A percentile compares a stretch with the other conserved stretches of the same genome.
phyloP scores from a whole-genome alignment of 2,888 invertebrate genomes.

The Mantis religiosa region DNA sequence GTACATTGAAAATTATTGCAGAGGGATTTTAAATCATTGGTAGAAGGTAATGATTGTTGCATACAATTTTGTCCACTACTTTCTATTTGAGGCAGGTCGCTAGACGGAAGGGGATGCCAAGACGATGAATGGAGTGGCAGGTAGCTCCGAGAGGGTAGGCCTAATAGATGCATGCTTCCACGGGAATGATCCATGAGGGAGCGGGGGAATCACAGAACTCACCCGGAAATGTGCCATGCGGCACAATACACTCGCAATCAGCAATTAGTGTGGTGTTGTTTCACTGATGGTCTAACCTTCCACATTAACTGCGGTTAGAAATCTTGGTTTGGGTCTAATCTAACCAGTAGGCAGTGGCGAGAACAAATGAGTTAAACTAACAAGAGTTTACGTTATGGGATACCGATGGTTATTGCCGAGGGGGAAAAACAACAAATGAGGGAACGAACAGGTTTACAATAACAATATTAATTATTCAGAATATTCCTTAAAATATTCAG shows the following conservation, averaged over 20 bases:
- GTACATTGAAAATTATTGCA: too few species aligned
- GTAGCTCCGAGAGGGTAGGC: neutral
- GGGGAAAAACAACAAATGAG: too few species aligned
- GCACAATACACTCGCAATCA: neutral
- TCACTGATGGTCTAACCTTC: neutral
- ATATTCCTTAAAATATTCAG: too few species aligned
- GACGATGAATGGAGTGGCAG: slow-evolving; percentile 19
- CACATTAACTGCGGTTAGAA: neutral
- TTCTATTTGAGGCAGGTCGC: slow-evolving; percentile 6
- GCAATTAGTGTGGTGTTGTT: neutral
- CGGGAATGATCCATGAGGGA: neutral
- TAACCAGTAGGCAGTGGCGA: too few species aligned
- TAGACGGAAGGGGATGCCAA: slow-evolving; percentile 7
- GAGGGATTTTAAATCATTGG: too few species aligned
- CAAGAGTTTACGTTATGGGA: too few species aligned
- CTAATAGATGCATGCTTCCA: neutral
- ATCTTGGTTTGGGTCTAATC: neutral
- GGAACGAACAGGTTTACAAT: too few species aligned
- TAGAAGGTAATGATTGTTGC: neutral
- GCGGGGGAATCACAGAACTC: neutral
- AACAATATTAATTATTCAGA: too few species aligned
- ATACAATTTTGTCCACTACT: slow-evolving; percentile 8
- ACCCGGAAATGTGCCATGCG: neutral
- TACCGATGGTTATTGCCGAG: too few species aligned
- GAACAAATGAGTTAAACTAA: too few species aligned